Evolutionary conservation across 2,113 vertebrate genomes (phyloP), one percentile per base, ranked within the genome.

Genomic region (Neomonachus schauinslandi): DNA sequence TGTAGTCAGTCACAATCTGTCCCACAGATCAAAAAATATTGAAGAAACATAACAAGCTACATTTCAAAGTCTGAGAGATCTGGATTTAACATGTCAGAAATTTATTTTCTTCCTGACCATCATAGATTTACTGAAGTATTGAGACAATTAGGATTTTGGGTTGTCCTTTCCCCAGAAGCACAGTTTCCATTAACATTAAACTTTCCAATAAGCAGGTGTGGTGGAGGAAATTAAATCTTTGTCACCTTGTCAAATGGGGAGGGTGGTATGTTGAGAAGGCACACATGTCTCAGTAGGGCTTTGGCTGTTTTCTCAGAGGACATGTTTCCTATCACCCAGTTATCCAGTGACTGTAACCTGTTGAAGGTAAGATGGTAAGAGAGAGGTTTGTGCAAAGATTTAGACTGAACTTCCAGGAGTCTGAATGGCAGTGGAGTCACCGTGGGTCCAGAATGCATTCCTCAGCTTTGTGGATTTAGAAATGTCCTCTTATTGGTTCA

Each of bases 1-100:
- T 77, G 57, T 95, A 97, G 77, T 96, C 87, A 95, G 96, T 76
- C 49, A 90, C 93, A 97, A 71, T 96, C 86, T 95, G 86, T 96
- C 89, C 61, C 67, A 53, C 24, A 57, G 65, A 89, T 93, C 7
- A 79, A 82, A 82, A 80, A 97, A 87, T 61, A 53, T 39, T 46
- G 85, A 94, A 69, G 93, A 85, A 88, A 59, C 93, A n/a, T 69
- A 96, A 53, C 87, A 84, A 57, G 49, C 94, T 81, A 95, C 80
- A 71, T 39, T 74, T 28, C 87, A 84, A 94, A 86, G 55, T 94
- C n/a, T 84, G 77, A 84, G 61, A 77, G 26, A 83, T 89, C 16
- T 80, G 57, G 63, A 14, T 80, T 95, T 92, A 97, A 84, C 57
- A 92, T 92, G 74, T 93, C 65, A 89, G 7, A 1, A 95, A 55